These are phyloP conservation scores for Dermolepida albohirtum DNA, from an alignment of 2,888 invertebrate genomes.

Conservation along the genomic window DNA sequence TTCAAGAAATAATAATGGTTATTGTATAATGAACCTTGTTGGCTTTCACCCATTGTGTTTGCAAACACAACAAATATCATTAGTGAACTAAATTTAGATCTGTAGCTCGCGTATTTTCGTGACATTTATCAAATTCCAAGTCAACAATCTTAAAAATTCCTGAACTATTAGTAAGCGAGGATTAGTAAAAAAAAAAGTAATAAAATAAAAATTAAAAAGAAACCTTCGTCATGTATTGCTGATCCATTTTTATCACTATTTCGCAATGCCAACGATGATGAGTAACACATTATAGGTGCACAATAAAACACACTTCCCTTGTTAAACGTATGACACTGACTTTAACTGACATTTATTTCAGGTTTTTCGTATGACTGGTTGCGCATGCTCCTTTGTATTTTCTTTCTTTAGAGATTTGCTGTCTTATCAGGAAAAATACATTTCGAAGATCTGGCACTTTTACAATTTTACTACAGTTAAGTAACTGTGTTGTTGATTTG, in stretches of 20 bases:
- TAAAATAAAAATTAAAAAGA: slow-evolving; percentile 7
- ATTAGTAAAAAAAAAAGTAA: neutral
- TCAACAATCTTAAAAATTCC: neutral
- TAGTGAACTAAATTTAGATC: neutral
- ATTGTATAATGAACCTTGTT: neutral
- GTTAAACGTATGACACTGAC: slow-evolving; percentile 26
- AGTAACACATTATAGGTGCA: slow-evolving; percentile 31
- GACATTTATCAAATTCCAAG: neutral
- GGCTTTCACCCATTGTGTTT: slow-evolving; percentile 17
- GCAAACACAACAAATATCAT: slow-evolving; percentile 8
- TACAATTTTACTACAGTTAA: slow-evolving; percentile 18
- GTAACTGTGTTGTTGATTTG: slow-evolving; percentile 11
- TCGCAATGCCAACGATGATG: neutral
- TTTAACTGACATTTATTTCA: slow-evolving; percentile 27
- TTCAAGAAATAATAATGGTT: slow-evolving; percentile 28
- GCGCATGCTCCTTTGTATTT: slow-evolving; percentile 26
- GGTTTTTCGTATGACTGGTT: slow-evolving; percentile 20
- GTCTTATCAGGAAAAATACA: slow-evolving; percentile 19
- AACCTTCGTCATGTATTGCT: slow-evolving; percentile 12
- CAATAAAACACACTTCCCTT: slow-evolving; percentile 28
- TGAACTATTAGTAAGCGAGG: neutral
- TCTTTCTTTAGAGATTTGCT: slow-evolving; percentile 22
- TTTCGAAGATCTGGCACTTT: slow-evolving; percentile 9
- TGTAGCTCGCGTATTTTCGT: neutral
- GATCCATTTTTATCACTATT: slow-evolving; percentile 12